phyloP scores from a whole-genome alignment of 2,113 vertebrate species.

The Poicephalus meyeri region DNA sequence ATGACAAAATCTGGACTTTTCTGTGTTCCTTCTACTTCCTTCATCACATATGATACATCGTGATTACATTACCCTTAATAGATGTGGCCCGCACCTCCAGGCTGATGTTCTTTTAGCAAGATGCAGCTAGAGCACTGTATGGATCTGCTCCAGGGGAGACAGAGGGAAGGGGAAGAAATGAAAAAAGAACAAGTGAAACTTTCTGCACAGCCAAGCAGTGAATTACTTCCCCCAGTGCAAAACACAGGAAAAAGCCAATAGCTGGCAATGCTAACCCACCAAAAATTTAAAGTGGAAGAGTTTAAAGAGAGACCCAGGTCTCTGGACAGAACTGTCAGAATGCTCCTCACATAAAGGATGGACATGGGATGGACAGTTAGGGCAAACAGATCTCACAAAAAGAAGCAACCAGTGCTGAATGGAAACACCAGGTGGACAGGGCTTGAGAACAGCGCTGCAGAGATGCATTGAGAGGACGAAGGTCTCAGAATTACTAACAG shows the following conservation, averaged over 20 bases:
- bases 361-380: background rate
- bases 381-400: background rate
- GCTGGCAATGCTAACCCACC: background rate
- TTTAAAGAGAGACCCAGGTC: background rate
- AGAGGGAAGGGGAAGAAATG: background rate
- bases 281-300: background rate
- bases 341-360: rapidly evolving
- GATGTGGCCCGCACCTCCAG: background rate
- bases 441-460: background rate
- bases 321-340: background rate
- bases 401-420: background rate
- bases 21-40: background rate
- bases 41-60: background rate
- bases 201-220: rapidly evolving
- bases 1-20: background rate
- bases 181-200: slow-evolving; percentile 44
- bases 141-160: background rate
- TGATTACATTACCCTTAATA: background rate
- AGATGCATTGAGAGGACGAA: background rate
- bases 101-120: background rate
- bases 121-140: rapidly evolving
- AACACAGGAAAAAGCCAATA: background rate
- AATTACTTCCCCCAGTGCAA: background rate
- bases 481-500: background rate
- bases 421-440: background rate